phyloP scores from a whole-genome alignment of 2,113 vertebrate species.

The Chamaetylas fuelleborni region DNA sequence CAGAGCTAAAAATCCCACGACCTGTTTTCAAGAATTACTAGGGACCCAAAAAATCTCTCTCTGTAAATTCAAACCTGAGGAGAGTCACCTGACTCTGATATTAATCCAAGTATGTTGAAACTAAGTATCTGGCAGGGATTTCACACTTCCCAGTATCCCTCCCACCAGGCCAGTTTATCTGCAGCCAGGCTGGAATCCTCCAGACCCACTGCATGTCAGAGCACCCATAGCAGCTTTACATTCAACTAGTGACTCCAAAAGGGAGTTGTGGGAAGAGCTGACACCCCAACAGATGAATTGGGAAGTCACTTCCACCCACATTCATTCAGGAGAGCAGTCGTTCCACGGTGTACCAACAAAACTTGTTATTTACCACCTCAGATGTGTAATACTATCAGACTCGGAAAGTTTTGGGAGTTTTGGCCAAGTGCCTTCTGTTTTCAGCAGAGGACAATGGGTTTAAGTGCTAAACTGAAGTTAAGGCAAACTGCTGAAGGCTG shows the following conservation, averaged over 20 bases:
- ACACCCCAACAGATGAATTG: background rate
- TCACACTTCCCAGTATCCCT: background rate
- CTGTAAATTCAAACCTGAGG: background rate
- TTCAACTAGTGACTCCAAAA: background rate
- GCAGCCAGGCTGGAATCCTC: background rate
- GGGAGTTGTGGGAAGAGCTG: background rate
- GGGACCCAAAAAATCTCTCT: background rate
- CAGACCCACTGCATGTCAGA: rapidly evolving
- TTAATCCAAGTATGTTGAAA: background rate
- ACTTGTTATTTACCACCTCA: background rate
- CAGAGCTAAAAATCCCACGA: background rate
- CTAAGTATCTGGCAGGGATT: background rate
- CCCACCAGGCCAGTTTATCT: background rate
- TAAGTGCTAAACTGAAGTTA: background rate
- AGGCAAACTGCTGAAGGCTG: background rate
- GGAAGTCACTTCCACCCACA: background rate
- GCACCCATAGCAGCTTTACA: background rate
- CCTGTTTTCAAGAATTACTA: background rate
- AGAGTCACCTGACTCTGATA: background rate
- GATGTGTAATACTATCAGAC: background rate
- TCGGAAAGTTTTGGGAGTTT: background rate
- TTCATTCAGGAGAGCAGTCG: background rate
- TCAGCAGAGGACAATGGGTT: background rate
- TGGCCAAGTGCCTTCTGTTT: background rate
- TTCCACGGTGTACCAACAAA: background rate